Evolutionary conservation across 2,888 invertebrate species (phyloP).

Genomic region (Caenorhabditis doughertyi): DNA sequence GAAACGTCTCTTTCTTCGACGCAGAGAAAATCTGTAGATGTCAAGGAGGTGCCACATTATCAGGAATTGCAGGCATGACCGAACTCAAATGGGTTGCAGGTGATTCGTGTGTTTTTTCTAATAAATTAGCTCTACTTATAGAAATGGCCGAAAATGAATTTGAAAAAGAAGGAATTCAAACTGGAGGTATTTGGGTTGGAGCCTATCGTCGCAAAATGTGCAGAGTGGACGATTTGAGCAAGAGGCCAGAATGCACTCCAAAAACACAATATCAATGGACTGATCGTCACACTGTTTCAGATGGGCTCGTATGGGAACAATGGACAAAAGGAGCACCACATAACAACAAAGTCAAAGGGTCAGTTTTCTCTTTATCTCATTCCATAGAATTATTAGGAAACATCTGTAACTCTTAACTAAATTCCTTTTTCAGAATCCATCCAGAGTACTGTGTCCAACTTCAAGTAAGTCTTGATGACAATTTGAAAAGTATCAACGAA

Average conservation of each 20-base stretch:
- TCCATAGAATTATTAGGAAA: no score
- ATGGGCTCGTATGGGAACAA: conserved; percentile 19
- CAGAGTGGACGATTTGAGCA: background rate
- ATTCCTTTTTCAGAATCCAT: conserved; percentile 11
- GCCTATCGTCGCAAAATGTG: conserved; percentile 45
- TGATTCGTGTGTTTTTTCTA: background rate
- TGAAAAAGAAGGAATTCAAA: background rate
- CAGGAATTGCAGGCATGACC: conserved; percentile 32
- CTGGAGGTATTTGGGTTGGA: conserved; percentile 49
- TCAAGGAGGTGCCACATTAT: conserved; percentile 47
- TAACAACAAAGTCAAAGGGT: conserved; percentile 28
- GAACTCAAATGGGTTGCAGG: conserved; percentile 28
- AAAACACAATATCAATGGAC: conserved; percentile 46
- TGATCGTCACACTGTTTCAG: conserved; percentile 21
- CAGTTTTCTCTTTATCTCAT: background rate
- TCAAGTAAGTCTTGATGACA: conserved; percentile 33
- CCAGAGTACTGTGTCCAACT: conserved; percentile 39
- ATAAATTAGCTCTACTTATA: background rate
- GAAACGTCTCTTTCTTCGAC: conserved; percentile 49
- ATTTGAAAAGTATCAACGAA: conserved; percentile 10
- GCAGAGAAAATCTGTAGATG: conserved; percentile 50
- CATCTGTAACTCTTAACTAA: no score
- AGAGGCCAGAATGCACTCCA: conserved; percentile 18
- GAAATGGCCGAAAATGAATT: conserved; percentile 10
- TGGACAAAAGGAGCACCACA: conserved; percentile 55